Evolutionary conservation across 2,113 vertebrate genomes (phyloP), one percentile per base, ranked within the genome.

Genomic region (Trematomus loennbergii): DNA sequence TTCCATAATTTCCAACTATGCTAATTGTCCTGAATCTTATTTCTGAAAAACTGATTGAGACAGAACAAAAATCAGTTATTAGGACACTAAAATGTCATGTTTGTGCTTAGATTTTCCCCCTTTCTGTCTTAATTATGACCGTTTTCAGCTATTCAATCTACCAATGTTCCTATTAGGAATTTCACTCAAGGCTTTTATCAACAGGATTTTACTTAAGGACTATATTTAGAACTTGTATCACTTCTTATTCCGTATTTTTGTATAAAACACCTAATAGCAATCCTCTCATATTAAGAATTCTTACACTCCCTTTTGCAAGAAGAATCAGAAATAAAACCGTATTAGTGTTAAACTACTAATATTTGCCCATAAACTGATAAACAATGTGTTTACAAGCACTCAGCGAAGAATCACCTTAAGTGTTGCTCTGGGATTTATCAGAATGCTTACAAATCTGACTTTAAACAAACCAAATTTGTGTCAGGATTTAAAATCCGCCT

Each of bases 401-500:
- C 50, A 67, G 48, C 16, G 53, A 72, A 69, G 64, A 55, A 69
- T n/a, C 43, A 49, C 52, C 43, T 36, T 18, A 59, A 60, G n/a
- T 46, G 72, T 49, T 25, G 16, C 43, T 61, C 76, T 55, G 25
- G 59, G 59, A 79, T 74, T 58, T 58, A 55, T 53, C 55, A 20
- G 11, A 68, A 49, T 11, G 58, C 7, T 72, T 78, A 25, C 17
- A 72, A 70, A 40, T 76, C 25, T 75, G 64, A 58, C 12, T 77
- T 80, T 72, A 65, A 72, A 72, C 71, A 57, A 83, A 75, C 49
- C 61, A 72, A 49, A 79, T 72, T 57, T 61, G 20, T 83, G 63
- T 78, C 75, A 72, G 63, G 80, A 79, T 72, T 73, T 40, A 64
- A 62, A 13, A 78, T 75, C 63, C 25, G 57, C 22, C 18, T 40